Conservation (phyloP, 2,888 invertebrate species). For the Drosophila percnosoma region DNA sequence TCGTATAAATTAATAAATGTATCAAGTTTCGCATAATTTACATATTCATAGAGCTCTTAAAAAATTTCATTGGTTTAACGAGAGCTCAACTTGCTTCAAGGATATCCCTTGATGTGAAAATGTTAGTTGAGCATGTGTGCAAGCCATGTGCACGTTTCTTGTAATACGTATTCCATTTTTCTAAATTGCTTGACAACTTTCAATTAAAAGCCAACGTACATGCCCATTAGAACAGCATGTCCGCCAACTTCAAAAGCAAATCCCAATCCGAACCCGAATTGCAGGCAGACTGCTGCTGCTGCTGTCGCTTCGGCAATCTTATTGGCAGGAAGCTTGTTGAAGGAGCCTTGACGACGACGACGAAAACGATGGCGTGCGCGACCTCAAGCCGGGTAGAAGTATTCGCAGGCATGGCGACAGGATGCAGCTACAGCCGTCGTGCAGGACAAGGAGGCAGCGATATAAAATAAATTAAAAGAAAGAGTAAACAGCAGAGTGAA, state of each 20-base stretch:
- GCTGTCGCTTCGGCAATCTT: constrained; percentile 52
- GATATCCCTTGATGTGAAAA: neutral
- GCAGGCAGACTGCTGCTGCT: constrained; percentile 23
- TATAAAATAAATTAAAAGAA: constrained; percentile 81
- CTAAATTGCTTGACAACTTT: constrained; percentile 53
- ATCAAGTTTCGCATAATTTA: too few species aligned
- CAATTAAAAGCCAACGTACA: constrained; percentile 54
- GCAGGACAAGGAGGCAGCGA: constrained; percentile 56
- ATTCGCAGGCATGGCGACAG: constrained; percentile 43
- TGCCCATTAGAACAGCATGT: constrained; percentile 40
- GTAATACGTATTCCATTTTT: constrained; percentile 24
- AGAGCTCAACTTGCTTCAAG: neutral
- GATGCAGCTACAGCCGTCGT: constrained; percentile 29
- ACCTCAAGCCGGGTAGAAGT: constrained; percentile 71
- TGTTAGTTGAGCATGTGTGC: neutral
- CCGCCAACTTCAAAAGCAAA: constrained; percentile 8
- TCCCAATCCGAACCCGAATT: constrained; percentile 1
- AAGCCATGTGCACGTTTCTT: constrained; percentile 9
- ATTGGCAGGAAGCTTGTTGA: constrained; percentile 67
- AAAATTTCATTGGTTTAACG: neutral
- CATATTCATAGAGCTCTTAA: neutral
- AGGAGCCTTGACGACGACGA: constrained; percentile 53
- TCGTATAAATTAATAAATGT: too few species aligned
- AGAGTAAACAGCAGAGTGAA: constrained; percentile 57
- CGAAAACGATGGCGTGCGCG: constrained; percentile 31